Evolutionary conservation across 1,140 invertebrate species (phyloP).

Genomic region (Drosophila lini): DNA sequence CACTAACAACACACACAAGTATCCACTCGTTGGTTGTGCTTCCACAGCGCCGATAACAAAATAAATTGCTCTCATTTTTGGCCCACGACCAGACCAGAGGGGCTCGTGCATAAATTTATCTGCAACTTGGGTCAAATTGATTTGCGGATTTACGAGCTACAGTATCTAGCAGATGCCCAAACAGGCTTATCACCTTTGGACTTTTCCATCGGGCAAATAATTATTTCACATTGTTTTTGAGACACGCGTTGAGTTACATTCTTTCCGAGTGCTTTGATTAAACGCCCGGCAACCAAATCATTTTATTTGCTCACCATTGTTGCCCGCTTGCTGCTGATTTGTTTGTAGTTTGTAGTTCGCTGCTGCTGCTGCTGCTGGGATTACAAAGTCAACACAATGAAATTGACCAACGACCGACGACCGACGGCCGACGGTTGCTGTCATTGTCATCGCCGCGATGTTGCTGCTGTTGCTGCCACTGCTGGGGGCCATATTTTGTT

Average conservation of each 20-base stretch:
- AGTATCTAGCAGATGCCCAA: no score
- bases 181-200: no score
- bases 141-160: slow-evolving; percentile 48
- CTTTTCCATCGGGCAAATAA: not conserved
- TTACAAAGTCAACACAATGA: slow-evolving; percentile 58
- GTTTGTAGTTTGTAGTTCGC: slow-evolving; percentile 25
- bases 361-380: slow-evolving; percentile 18
- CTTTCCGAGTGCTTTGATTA: slow-evolving; percentile 1
- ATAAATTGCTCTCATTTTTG: slow-evolving; percentile 30
- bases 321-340: slow-evolving; percentile 31
- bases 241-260: not conserved
- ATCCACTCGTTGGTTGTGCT: slow-evolving; percentile 19
- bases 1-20: not conserved
- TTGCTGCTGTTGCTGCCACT: slow-evolving; percentile 7
- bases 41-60: slow-evolving; percentile 47
- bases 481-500: slow-evolving; percentile 41
- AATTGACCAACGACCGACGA: slow-evolving; percentile 39
- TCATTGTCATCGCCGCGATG: slow-evolving; percentile 25
- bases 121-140: slow-evolving; percentile 68
- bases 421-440: slow-evolving; percentile 5
- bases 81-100: not conserved
- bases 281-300: slow-evolving; percentile 35
- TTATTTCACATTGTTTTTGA: not conserved
- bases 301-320: slow-evolving; percentile 45
- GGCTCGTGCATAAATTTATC: slow-evolving; percentile 39